These are phyloP conservation scores for Sphenodon punctatus DNA, from an alignment of 2,797 vertebrate species.

Conservation along the genomic window DNA sequence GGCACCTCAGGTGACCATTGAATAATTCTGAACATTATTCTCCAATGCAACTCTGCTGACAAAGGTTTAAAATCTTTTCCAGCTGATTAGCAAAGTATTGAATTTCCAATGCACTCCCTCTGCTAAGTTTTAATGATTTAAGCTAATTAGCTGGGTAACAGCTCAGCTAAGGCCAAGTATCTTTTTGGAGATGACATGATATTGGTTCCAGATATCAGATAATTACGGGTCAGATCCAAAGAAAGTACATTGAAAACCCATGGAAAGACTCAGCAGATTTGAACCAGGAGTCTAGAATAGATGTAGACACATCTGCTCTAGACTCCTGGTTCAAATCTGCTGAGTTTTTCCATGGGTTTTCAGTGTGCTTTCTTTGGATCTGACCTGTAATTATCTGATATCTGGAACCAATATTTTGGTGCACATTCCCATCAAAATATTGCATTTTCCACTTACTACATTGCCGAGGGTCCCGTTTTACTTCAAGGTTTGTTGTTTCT, in stretches of 20 bases:
- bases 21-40: not conserved
- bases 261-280: not conserved
- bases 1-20: not conserved
- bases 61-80: not conserved
- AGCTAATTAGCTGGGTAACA: conserved; percentile 24
- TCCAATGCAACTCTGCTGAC: not conserved
- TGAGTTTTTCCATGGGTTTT: not conserved
- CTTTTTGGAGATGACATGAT: not conserved
- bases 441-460: no score
- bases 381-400: not conserved
- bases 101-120: not conserved
- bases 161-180: not conserved
- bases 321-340: no score
- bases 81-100: not conserved
- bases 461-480: no score
- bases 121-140: conserved; percentile 14
- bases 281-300: no score
- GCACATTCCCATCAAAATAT: no score
- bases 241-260: not conserved
- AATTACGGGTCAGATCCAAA: not conserved
- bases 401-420: conserved; percentile 11
- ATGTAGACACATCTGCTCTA: no score
- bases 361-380: not conserved
- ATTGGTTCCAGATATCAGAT: not conserved
- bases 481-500: no score